Percentiles rank a stretch among this genome's conserved stretches.
Evolutionary conservation across 2,888 invertebrate genomes (phyloP).

Genomic region (Mythimna albipuncta): DNA sequence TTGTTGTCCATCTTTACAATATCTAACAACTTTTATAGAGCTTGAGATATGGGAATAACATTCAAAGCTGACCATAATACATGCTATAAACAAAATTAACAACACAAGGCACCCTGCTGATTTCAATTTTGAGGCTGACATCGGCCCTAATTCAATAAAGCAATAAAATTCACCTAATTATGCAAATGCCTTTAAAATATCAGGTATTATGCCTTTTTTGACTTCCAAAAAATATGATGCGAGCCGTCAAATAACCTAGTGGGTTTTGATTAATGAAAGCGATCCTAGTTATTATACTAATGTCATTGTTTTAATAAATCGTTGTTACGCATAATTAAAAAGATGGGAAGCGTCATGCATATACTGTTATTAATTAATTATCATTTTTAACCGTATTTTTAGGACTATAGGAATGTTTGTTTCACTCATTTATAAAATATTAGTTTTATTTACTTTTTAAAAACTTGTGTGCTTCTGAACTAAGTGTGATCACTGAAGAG

Average conservation of each 20-base stretch:
- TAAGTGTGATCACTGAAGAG: not conserved
- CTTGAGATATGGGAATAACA: slow-evolving; percentile 86
- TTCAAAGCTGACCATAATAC: slow-evolving; percentile 88
- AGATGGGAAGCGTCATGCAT: slow-evolving; percentile 72
- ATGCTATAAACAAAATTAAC: slow-evolving; percentile 91
- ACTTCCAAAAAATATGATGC: slow-evolving; percentile 84
- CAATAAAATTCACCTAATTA: slow-evolving; percentile 91
- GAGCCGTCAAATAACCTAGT: slow-evolving; percentile 80
- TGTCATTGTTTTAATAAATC: slow-evolving; percentile 80
- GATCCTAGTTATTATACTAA: slow-evolving; percentile 77
- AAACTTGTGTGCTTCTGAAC: not conserved
- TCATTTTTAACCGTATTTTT: slow-evolving; percentile 18
- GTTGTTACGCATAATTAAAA: slow-evolving; percentile 78
- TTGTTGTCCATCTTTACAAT: slow-evolving; percentile 85
- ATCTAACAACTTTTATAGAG: slow-evolving; percentile 87
- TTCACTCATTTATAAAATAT: not conserved
- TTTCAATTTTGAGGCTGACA: slow-evolving; percentile 90
- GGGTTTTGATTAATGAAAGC: slow-evolving; percentile 83
- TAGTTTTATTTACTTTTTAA: not conserved
- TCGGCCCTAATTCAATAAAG: slow-evolving; percentile 91
- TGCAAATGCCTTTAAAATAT: slow-evolving; percentile 89
- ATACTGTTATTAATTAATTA: slow-evolving; percentile 63
- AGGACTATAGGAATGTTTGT: not conserved
- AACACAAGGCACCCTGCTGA: slow-evolving; percentile 88
- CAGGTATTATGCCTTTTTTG: slow-evolving; percentile 84